Conservation (phyloP, 2,113 vertebrate species). For the Heterochromis multidens region DNA sequence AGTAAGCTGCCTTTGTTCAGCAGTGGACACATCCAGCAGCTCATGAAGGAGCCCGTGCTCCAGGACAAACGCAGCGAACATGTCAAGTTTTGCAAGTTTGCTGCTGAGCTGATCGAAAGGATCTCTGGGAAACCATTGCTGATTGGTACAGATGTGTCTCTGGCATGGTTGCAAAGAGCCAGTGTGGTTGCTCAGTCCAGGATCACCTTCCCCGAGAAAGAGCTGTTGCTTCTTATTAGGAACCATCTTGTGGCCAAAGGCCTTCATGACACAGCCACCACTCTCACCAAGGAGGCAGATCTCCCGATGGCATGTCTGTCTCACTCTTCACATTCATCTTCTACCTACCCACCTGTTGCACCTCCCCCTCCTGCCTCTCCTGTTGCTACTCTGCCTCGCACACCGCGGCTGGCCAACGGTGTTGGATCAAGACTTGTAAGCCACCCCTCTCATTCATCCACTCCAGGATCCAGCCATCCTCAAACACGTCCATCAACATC, state of each 20-base stretch:
- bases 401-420: conserved; percentile 90
- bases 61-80: conserved; percentile 99
- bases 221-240: conserved; percentile 90
- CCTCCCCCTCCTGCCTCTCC: conserved; percentile 77
- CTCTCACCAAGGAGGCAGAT: conserved; percentile 93
- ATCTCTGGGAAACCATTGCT: conserved; percentile 94
- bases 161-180: conserved; percentile 93
- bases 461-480: conserved; percentile 72
- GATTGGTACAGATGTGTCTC: conserved; percentile 92
- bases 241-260: conserved; percentile 98
- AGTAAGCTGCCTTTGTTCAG: conserved; percentile 97
- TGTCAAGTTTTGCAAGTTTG: conserved; percentile 96
- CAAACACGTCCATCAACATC: conserved; percentile 81
- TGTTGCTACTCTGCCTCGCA: conserved; percentile 84
- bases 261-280: conserved; percentile 85
- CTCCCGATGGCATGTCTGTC: conserved; percentile 90
- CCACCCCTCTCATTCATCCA: conserved; percentile 76
- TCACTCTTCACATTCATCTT: conserved; percentile 74
- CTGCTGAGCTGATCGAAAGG: conserved; percentile 92
- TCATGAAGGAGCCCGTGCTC: conserved; percentile 97
- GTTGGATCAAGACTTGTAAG: conserved; percentile 82
- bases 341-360: conserved; percentile 80
- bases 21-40: conserved; percentile 97
- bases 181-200: conserved; percentile 97
- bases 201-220: conserved; percentile 95